Evolutionary conservation across 2,888 invertebrate genomes (phyloP).

Genomic region (Erebia epiphron): DNA sequence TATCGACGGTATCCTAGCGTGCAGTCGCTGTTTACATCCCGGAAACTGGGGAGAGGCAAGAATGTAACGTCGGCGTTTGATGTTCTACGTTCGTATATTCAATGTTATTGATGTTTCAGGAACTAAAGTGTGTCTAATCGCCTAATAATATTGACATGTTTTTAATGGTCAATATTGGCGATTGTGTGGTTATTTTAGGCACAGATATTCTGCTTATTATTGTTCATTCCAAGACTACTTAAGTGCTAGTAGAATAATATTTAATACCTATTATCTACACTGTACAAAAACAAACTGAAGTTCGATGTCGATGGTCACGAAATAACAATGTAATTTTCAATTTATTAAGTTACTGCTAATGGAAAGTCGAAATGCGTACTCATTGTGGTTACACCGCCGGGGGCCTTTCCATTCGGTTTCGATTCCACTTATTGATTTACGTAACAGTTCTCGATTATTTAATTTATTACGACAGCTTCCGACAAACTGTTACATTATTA

Average conservation of each 20-base stretch:
- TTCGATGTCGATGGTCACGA: conserved; percentile 33
- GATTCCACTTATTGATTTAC: conserved; percentile 52
- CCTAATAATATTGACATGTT: background rate
- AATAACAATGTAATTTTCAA: conserved; percentile 46
- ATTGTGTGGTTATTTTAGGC: too few species aligned
- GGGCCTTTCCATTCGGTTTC: conserved; percentile 51
- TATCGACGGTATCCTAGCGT: conserved; percentile 10
- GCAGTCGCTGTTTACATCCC: conserved; percentile 18
- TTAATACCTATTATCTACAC: background rate
- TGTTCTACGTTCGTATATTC: background rate
- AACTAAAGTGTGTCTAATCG: background rate
- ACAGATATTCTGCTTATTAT: background rate
- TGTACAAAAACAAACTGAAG: conserved; percentile 16
- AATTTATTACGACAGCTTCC: conserved; percentile 36
- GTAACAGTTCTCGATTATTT: conserved; percentile 41
- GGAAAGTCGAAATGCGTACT: conserved; percentile 61
- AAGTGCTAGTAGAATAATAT: background rate
- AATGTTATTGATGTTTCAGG: conserved; percentile 1
- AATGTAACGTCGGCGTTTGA: conserved; percentile 1
- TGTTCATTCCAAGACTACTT: background rate
- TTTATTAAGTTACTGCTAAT: conserved; percentile 72
- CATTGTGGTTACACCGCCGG: conserved; percentile 61
- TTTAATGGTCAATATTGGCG: background rate
- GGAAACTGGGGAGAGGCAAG: conserved; percentile 16
- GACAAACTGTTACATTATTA: conserved; percentile 23